Conservation (phyloP, 2,888 invertebrate species). For the Tetragnatha montana region DNA sequence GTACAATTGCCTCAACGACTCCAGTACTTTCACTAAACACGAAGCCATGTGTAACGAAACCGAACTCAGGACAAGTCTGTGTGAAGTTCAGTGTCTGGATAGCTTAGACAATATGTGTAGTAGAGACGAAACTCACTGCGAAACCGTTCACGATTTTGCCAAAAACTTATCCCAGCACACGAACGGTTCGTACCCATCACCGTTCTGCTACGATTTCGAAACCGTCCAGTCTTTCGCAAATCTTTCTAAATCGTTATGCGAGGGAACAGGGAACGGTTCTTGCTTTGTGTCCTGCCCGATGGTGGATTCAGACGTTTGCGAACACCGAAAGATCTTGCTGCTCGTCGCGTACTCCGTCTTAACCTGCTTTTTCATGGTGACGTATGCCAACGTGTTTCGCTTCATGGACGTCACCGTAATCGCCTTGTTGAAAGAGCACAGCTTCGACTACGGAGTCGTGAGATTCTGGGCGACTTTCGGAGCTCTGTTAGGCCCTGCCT, state of each 20-base stretch:
- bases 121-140: neutral
- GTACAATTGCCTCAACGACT: neutral
- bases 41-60: neutral
- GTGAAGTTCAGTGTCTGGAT: neutral
- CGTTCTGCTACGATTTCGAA: neutral
- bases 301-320: neutral
- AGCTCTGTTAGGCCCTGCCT: neutral
- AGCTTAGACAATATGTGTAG: neutral
- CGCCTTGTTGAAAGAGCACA: conserved; percentile 1
- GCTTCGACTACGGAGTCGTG: neutral
- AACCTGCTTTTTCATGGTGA: neutral
- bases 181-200: neutral
- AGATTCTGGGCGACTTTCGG: conserved; percentile 9
- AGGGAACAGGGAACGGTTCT: neutral
- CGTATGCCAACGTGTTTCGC: neutral
- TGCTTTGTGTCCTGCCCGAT: neutral
- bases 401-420: neutral
- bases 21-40: neutral
- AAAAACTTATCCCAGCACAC: neutral
- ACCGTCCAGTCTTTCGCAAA: neutral
- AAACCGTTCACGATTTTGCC: neutral
- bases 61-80: neutral
- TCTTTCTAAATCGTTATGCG: neutral
- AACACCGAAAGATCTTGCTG: neutral
- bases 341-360: neutral